Base-by-base conservation (phyloP, 2,888 invertebrate genomes). In the Latrodectus elegans region DNA sequence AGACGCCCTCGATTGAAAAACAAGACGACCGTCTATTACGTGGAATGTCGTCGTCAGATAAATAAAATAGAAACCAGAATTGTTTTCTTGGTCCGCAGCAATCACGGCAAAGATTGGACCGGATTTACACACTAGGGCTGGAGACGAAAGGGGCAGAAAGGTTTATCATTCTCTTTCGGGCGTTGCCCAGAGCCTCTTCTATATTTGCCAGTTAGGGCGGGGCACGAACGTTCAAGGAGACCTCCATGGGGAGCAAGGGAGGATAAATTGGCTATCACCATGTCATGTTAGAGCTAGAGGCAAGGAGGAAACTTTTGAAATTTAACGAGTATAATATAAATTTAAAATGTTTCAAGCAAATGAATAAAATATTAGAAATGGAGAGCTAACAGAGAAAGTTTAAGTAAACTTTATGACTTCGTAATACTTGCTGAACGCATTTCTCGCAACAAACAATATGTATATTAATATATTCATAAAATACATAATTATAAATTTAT, bases 121-220 rank as follows among this genome's bases (percentile, higher is more conserved):
- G 64, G 80, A 71, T 72, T 80, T 80, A 26, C 72, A 74, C 26
- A 22, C 55, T 38, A 12, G 38, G 51, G 51, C 3, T 17, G 12
- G 51, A 51, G 10, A 53, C 64, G 72, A 49, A 49, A 17, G 11
- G 22, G 65, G 64, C 60, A 68, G 70, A 55, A 26, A 65, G 68
- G 80, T 80, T 72, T 72, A 80, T 80, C 71, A 80, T 80, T 71
- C 60, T 64, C 60, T 71, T 71, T 80, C 64, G 80, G 80, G 80
- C 80, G 80, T 80, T 68, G 80, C 51, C 80, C 72, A 12, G 51
- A n/a, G 78, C 52, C 52, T 38, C 52, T 68, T 68, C 38, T 60
- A 64, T 80, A 72, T 53, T 64, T 72, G 80, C 80, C 64, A 71
- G 80, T 8, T 22, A 65, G 71, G 80, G 80, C 60, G 72, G 80